A percentile compares a stretch with the other conserved stretches of the same genome.
These are phyloP conservation scores for Lasioglossum albipes DNA, from an alignment of 1,140 invertebrate species.

Conservation along the genomic window DNA sequence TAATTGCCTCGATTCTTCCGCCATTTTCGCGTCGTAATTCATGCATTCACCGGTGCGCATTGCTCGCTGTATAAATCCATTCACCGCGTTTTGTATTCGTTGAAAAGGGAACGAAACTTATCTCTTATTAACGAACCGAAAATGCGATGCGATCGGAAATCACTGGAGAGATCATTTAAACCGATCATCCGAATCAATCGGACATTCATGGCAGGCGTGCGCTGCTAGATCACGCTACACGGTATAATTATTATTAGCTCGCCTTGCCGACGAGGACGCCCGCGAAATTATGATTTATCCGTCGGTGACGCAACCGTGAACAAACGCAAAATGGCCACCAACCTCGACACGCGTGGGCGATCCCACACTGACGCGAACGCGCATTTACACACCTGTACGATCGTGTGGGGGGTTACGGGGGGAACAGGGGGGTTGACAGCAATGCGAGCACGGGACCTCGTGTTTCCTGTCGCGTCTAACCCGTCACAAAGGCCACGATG, in stretches of 20 bases:
- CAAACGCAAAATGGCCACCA: constrained; percentile 16
- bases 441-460: constrained; percentile 28
- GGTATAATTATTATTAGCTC: not conserved
- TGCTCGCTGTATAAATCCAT: no score
- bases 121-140: no score
- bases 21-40: no score
- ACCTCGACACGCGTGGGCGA: not conserved
- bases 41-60: no score
- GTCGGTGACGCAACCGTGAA: not conserved
- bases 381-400: not conserved
- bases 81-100: no score
- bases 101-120: no score
- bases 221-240: not conserved
- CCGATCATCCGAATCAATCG: not conserved
- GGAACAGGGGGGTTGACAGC: constrained; percentile 9
- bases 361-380: not conserved
- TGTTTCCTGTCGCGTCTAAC: constrained; percentile 27
- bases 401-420: no score
- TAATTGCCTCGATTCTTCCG: no score
- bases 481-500: constrained; percentile 32
- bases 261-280: not conserved
- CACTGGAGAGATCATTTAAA: not conserved
- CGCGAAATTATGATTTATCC: constrained; percentile 5
- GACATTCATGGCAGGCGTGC: no score
- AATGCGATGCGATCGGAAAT: no score